Conservation (phyloP, 2,888 invertebrate species). For the Agrotis clavis region DNA sequence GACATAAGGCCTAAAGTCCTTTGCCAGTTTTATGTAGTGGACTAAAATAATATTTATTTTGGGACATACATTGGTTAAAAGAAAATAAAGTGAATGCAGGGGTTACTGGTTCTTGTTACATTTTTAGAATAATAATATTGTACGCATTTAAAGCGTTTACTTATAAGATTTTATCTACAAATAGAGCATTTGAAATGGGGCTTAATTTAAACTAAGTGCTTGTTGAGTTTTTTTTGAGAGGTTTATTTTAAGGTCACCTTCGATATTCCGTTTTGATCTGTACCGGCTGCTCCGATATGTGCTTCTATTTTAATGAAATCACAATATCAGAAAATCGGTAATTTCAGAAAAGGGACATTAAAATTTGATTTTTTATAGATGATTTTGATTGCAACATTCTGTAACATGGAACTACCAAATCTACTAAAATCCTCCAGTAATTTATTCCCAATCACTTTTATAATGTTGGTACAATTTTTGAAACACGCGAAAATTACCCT, state of each 20-base stretch:
- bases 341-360: too few relatives aligned
- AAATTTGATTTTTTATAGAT: too few relatives aligned
- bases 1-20: conserved; percentile 32
- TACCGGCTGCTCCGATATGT: background rate
- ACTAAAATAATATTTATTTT: conserved; percentile 66
- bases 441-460: background rate
- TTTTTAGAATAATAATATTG: conserved; percentile 60
- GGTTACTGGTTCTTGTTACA: conserved; percentile 59
- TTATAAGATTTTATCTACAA: conserved; percentile 49
- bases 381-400: too few relatives aligned
- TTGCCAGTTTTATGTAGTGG: conserved; percentile 11
- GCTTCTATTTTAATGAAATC: too few relatives aligned
- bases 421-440: background rate
- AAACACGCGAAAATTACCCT: background rate
- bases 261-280: background rate
- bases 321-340: too few relatives aligned
- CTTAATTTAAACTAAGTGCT: conserved; percentile 48
- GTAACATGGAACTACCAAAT: too few relatives aligned
- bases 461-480: too few relatives aligned
- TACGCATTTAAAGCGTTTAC: conserved; percentile 56
- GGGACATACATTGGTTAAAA: conserved; percentile 56
- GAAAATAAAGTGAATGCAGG: conserved; percentile 64
- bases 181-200: conserved; percentile 50
- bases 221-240: conserved; percentile 11
- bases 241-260: conserved; percentile 42